These are phyloP conservation scores for Galerucella pusilla DNA, from an alignment of 2,888 invertebrate genomes.

Conservation along the genomic window DNA sequence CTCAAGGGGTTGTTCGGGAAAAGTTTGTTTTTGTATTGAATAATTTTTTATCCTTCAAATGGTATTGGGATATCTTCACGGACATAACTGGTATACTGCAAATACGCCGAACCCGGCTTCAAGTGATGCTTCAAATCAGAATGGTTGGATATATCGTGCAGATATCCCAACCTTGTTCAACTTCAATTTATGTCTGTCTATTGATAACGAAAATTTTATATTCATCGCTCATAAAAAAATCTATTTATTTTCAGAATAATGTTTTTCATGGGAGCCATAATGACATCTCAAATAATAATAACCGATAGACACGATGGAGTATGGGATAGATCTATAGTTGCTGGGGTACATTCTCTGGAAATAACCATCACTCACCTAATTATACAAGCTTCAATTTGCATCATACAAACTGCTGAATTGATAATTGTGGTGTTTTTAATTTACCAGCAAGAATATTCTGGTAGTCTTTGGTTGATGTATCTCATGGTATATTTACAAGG, in stretches of 20 bases:
- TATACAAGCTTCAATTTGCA: slow-evolving; percentile 73
- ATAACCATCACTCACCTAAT: slow-evolving; percentile 84
- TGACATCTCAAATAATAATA: slow-evolving; percentile 86
- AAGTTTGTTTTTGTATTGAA: too few species aligned
- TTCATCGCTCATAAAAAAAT: too few species aligned
- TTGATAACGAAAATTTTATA: too few species aligned
- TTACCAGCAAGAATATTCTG: slow-evolving; percentile 72
- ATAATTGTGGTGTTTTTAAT: slow-evolving; percentile 72
- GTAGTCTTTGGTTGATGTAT: slow-evolving; percentile 74
- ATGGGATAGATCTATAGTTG: slow-evolving; percentile 87
- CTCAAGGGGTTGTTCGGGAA: too few species aligned
- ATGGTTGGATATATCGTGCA: too few species aligned
- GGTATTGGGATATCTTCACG: too few species aligned
- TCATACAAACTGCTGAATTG: slow-evolving; percentile 74
- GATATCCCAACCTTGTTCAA: too few species aligned
- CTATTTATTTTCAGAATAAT: slow-evolving; percentile 72
- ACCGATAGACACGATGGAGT: slow-evolving; percentile 82
- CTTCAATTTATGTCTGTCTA: too few species aligned
- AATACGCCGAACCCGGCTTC: too few species aligned
- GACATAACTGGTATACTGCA: too few species aligned
- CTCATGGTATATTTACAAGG: slow-evolving; percentile 77
- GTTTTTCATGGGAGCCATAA: slow-evolving; percentile 86
- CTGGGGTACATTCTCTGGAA: slow-evolving; percentile 84
- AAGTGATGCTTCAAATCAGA: too few species aligned
- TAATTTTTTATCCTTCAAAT: too few species aligned